These are phyloP conservation scores for Poecilus cupreus DNA, from an alignment of 2,888 invertebrate genomes.

Conservation along the genomic window DNA sequence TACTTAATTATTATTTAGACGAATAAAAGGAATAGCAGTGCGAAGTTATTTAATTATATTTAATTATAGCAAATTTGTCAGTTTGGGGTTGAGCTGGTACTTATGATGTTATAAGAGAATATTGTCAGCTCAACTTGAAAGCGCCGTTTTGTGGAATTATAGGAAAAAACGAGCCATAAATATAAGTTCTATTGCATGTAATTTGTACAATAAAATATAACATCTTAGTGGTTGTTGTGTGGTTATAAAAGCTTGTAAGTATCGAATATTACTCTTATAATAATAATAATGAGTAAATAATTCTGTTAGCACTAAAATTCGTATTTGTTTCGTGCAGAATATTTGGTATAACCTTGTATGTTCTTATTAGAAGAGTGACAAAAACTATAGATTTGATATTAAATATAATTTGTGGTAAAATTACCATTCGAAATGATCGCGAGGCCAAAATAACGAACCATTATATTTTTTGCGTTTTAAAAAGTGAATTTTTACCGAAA, in stretches of 20 bases:
- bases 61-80: too few relatives aligned
- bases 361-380: neutral
- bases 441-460: constrained; percentile 17
- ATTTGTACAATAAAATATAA: neutral
- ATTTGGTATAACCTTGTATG: neutral
- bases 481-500: constrained; percentile 25
- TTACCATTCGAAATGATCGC: constrained; percentile 31
- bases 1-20: too few relatives aligned
- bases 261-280: neutral
- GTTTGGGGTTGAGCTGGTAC: too few relatives aligned
- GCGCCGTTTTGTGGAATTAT: too few relatives aligned
- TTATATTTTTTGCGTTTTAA: constrained; percentile 33
- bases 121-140: too few relatives aligned
- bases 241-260: neutral
- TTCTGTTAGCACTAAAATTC: neutral
- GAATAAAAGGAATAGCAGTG: too few relatives aligned
- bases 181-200: neutral
- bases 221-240: neutral
- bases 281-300: neutral
- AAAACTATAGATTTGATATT: neutral
- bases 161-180: too few relatives aligned
- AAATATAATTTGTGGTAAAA: constrained; percentile 38
- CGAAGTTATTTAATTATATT: too few relatives aligned
- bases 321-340: neutral
- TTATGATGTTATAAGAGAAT: too few relatives aligned